phyloP scores from a whole-genome alignment of 30 jellyfish, hydroid and myxozoan species.

The Turritopsis dohrnii region DNA sequence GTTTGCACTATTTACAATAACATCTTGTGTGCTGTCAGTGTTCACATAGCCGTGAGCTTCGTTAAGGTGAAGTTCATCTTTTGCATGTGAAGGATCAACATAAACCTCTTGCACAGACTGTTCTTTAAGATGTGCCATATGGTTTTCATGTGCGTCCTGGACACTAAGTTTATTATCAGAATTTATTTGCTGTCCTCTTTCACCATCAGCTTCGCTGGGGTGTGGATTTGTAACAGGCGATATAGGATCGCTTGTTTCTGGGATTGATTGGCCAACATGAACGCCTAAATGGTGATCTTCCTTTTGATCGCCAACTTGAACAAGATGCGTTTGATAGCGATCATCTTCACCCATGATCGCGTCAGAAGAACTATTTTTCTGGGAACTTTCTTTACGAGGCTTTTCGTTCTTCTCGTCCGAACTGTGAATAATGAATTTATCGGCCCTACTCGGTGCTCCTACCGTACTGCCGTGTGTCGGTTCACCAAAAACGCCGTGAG shows the following conservation, averaged over 20 bases:
- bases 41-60: neutral
- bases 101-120: neutral
- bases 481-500: neutral
- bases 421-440: slow-evolving; percentile 3
- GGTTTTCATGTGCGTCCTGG: neutral
- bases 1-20: slow-evolving; percentile 8
- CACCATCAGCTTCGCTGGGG: neutral
- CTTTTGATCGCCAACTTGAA: slow-evolving; percentile 37
- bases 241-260: slow-evolving; percentile 13
- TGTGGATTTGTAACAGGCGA: neutral
- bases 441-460: neutral
- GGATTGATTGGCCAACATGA: slow-evolving; percentile 16
- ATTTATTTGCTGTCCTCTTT: neutral
- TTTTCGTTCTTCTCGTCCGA: slow-evolving; percentile 18
- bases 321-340: slow-evolving; percentile 62
- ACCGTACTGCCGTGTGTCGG: neutral
- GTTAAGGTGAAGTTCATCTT: neutral
- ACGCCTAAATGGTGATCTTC: slow-evolving; percentile 10
- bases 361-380: slow-evolving; percentile 25
- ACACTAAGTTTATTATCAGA: neutral
- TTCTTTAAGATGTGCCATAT: neutral
- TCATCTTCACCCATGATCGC: slow-evolving; percentile 42
- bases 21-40: slow-evolving; percentile 3
- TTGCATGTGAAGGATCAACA: neutral
- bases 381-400: neutral